Evolutionary conservation across 2,888 invertebrate genomes (phyloP), one percentile per base, ranked within the genome.

Genomic region (Ceramica pisi): DNA sequence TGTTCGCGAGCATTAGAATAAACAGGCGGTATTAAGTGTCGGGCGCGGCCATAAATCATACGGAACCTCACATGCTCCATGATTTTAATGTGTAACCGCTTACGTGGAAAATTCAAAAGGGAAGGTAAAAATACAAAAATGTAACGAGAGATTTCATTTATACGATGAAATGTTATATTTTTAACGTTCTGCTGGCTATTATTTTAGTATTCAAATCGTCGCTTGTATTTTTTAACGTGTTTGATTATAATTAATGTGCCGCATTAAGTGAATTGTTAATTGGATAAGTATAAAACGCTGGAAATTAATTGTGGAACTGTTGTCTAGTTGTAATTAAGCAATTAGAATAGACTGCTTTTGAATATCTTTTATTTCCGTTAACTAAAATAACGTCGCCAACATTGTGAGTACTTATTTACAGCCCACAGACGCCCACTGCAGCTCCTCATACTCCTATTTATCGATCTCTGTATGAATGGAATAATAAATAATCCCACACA

Each of bases 21-120:
- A 90, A 90, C 89, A 86, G 84, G 70, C 83, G 82, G 87, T 87
- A 91, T 90, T 84, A 90, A 89, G 86, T 89, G 88, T 83, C 80
- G 84, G 86, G 76, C 76, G 83, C 71, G 71, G 70, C 82, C 87
- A 92, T 93, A 90, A 90, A 91, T 93, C 92, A 92, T 88, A 85
- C 82, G 56, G 62, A 78, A 84, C 84, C 86, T 81, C 89, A 81
- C 85, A 86, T 86, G 86, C 83, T 81, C 87, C 87, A 84, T 84
- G 89, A 88, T 89, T 89, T 87, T 85, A 89, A 87, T 84, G 87
- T 88, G 87, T 87, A 87, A 89, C 85, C 86, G 86, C 85, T 87
- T 85, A 86, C 82, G 85, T 86, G 87, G 87, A 87, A 87, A 87
- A 89, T 89, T 88, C 88, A 85, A 84, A 87, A 82, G 84, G 82